These are phyloP conservation scores for Pteropus rufus DNA, from an alignment of 2,797 vertebrate species.

Conservation along the genomic window DNA sequence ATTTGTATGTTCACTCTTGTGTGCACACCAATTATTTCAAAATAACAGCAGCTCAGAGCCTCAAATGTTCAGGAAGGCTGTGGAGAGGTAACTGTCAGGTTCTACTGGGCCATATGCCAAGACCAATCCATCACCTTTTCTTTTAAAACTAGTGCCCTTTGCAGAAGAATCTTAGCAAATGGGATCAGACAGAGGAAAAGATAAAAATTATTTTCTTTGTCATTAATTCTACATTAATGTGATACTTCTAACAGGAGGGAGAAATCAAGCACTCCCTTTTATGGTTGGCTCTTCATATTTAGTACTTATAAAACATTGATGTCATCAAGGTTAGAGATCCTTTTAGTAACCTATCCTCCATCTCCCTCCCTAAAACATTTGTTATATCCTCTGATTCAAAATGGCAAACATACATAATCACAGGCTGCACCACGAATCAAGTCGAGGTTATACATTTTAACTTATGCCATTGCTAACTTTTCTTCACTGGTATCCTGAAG, in stretches of 20 bases:
- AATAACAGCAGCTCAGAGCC: conserved; percentile 22
- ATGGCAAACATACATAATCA: not conserved
- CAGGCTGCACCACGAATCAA: not conserved
- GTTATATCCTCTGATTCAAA: not conserved
- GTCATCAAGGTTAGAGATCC: not conserved
- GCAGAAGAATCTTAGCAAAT: conserved; percentile 19
- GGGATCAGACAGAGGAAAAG: not conserved
- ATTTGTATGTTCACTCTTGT: conserved; percentile 58
- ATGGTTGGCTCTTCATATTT: not conserved
- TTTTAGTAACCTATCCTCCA: not conserved
- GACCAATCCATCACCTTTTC: not conserved
- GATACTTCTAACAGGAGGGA: not conserved
- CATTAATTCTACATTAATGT: not conserved
- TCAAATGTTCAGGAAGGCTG: not conserved
- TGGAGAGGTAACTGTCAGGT: not conserved
- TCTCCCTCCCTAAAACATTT: not conserved
- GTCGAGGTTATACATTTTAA: not conserved
- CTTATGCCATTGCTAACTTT: conserved; percentile 20
- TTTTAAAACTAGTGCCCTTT: conserved; percentile 1
- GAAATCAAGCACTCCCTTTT: not conserved
- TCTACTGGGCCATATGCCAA: not conserved
- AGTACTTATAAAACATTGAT: conserved; percentile 18
- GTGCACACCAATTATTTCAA: conserved; percentile 39
- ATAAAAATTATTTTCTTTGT: not conserved
- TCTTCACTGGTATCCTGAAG: conserved; percentile 30